Percentiles rank a stretch among this genome's conserved stretches.
These are phyloP conservation scores for Hyperoplus immaculatus DNA, from an alignment of 2,797 vertebrate genomes.

Conservation along the genomic window DNA sequence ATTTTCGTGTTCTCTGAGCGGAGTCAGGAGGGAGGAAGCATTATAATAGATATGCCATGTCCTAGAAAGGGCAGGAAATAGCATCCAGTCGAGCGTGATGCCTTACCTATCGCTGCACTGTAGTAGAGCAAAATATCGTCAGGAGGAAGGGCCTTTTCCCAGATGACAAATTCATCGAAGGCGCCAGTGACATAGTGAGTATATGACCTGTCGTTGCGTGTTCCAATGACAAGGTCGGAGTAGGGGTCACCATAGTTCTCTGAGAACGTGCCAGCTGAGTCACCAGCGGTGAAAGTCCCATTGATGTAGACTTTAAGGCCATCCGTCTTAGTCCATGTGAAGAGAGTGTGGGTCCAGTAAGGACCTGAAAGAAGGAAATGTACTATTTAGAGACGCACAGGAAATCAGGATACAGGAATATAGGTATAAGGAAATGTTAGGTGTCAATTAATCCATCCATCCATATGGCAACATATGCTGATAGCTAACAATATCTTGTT, in stretches of 20 bases:
- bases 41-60: conserved; percentile 52
- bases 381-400: no score
- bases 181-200: conserved; percentile 86
- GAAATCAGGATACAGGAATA: neutral
- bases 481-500: no score
- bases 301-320: conserved; percentile 96
- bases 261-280: conserved; percentile 83
- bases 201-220: conserved; percentile 75
- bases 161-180: conserved; percentile 97
- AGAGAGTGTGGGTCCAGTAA: conserved; percentile 95
- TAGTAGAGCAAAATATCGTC: conserved; percentile 91
- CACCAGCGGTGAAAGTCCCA: conserved; percentile 87
- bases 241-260: conserved; percentile 86
- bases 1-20: conserved; percentile 55
- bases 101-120: conserved; percentile 90
- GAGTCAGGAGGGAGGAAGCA: conserved; percentile 38
- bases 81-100: conserved; percentile 22
- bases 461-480: no score
- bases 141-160: conserved; percentile 91
- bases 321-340: conserved; percentile 91
- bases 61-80: conserved; percentile 52
- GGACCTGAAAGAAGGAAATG: conserved; percentile 83
- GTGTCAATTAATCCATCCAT: no score
- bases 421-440: no score
- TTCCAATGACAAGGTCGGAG: conserved; percentile 86